These are phyloP conservation scores for Aphodius sticticus DNA, from an alignment of 2,888 invertebrate species.

Conservation along the genomic window DNA sequence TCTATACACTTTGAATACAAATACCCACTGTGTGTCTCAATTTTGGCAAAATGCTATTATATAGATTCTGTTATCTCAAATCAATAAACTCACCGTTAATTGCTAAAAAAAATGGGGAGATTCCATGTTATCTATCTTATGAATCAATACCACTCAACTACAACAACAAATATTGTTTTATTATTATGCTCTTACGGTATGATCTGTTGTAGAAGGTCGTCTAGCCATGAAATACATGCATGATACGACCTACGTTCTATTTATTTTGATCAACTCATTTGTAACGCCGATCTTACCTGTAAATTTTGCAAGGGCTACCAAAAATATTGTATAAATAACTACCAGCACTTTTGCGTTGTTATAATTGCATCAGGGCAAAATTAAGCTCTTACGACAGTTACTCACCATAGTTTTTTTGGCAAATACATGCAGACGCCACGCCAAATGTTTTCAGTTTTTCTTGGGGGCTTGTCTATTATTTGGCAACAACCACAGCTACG, in stretches of 20 bases:
- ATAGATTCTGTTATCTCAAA: not conserved
- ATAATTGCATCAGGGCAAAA: not conserved
- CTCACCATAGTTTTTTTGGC: not conserved
- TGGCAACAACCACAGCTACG: not conserved
- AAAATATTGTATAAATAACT: too few relatives aligned
- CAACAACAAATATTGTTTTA: not conserved
- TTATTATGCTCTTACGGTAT: not conserved
- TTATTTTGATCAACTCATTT: not conserved
- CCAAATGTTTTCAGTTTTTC: not conserved
- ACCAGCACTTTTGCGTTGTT: not conserved
- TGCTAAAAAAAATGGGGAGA: not conserved
- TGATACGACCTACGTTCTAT: not conserved
- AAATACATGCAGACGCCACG: not conserved
- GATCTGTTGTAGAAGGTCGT: not conserved
- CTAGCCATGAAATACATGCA: not conserved
- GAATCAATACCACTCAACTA: not conserved
- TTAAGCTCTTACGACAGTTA: not conserved
- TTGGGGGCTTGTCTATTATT: constrained; percentile 4
- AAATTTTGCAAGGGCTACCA: too few relatives aligned
- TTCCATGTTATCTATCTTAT: not conserved
- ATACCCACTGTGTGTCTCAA: not conserved
- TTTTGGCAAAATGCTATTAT: not conserved
- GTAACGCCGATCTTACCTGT: too few relatives aligned
- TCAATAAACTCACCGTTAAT: not conserved
- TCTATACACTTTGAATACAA: not conserved